Conservation (phyloP, 2,797 vertebrate genomes). For the Sebastes diploproa region DNA sequence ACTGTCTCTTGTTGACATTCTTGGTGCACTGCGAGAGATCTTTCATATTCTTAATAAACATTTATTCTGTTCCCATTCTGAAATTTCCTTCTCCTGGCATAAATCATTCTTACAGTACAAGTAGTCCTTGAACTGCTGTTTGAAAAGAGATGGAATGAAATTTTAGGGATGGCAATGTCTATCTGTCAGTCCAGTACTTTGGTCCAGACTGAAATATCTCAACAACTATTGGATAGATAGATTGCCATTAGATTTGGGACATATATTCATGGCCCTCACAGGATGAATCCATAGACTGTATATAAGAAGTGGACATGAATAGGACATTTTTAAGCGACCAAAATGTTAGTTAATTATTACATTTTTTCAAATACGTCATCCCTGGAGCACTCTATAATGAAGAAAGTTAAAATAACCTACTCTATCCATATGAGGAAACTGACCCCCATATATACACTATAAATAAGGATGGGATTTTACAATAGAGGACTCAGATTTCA, state of each 20-base stretch:
- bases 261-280: background rate
- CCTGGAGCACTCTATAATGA: background rate
- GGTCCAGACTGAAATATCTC: background rate
- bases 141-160: background rate
- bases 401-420: background rate
- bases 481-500: background rate
- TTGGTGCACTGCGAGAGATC: background rate
- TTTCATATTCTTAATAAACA: slow-evolving; percentile 19
- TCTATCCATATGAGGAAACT: background rate
- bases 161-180: background rate
- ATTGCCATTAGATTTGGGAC: background rate
- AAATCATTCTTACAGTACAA: background rate
- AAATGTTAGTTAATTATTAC: fast-evolving
- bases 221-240: background rate
- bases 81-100: background rate
- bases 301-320: too few species aligned
- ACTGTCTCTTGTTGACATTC: slow-evolving; percentile 18
- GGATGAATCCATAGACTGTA: background rate
- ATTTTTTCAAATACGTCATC: too few species aligned
- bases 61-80: background rate
- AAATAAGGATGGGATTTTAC: background rate
- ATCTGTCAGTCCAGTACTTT: background rate
- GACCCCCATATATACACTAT: background rate
- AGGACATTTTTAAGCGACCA: too few species aligned
- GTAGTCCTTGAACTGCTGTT: background rate